Base-by-base conservation (phyloP, 2,797 vertebrate species). In the Micropoecilia bifurca region DNA sequence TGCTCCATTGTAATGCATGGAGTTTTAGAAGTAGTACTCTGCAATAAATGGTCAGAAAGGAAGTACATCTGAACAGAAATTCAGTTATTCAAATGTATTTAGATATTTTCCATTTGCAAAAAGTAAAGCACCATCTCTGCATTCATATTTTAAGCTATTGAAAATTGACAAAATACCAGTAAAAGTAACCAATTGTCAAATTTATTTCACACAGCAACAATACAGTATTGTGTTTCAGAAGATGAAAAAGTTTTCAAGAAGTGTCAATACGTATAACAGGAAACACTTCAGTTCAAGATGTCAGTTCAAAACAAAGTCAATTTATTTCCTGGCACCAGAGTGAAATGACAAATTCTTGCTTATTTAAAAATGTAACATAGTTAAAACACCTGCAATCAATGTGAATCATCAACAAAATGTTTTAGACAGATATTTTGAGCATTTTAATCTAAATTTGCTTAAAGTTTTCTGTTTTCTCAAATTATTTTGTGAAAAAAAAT, bases 191-290 rank as follows among this genome's bases (percentile, higher is more conserved):
- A 87, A 77, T 81, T 28, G 73, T 82, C 57, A 78, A 75, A 81
- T 93, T 73, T 90, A 91, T 85, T 86, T 33, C 76, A 53, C 69
- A 78, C 69, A 84, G 73, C 80, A 77, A 85, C 28, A 59, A 79
- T 28, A 83, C 63, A 22, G 83, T 79, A 86, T 25, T 91, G 82
- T 84, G 74, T 71, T 81, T 90, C 74, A 45, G 74, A 82, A 85
- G 46, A 83, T 80, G 83, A 80, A 22, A 88, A 86, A 81, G 76
- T 79, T 81, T 83, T 87, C 78, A 41, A 93, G 91, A 93, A 85
- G 72, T 66, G 74, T 69, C 25, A 77, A 77, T 33, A 85, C 13
- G 36, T 74, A 59, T 80, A 86, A 89, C 68, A 88, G 6, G 69
- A 85, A 87, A 87, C 41, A 28, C 12, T 71, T 69, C 66, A 66